Evolutionary conservation across 2,888 invertebrate species (phyloP), one percentile per base, ranked within the genome.

Genomic region (Dasysyrphus tricinctus): DNA sequence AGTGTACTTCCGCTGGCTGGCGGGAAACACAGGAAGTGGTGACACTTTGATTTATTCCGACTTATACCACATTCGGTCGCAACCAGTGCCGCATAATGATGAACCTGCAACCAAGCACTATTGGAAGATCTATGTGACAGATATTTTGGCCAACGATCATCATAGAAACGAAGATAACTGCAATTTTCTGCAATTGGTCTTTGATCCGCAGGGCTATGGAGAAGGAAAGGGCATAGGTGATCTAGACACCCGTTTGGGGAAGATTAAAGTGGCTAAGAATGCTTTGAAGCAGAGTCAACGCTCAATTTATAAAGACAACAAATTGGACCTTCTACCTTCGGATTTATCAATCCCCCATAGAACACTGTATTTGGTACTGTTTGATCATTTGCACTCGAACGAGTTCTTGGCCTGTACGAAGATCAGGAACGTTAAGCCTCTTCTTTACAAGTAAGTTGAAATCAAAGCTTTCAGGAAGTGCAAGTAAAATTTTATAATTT

Each of bases 111-210:
- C 97, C 0, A 94, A 96, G 90, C 97, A 98, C 91, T 94, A 94
- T 75, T 98, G 98, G 98, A 97, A 97, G 90, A 95, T 98, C 73
- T 97, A 96, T 90, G 97, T 97, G 24, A 98, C 98, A 0, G 98
- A 98, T 90, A 96, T 97, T 88, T 95, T 97, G 57, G 97, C 97
- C 90, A 94, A 95, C 0, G 96, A 94, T 88, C 94, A 94, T 88
- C 95, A 95, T 67, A 94, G 95, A 84, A 94, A 95, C 14, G 95
- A 96, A 88, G 95, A 95, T 69, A 96, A 96, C 90, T 98, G 98
- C 91, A 96, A 98, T 91, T 96, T 96, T 82, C 93, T 98, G 7
- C 97, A 97, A 91, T 93, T 96, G 42, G 95, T 98, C 0, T 97
- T 97, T 90, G 97, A 98, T 93, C 97, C 97, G 0, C 95, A 96